These are phyloP conservation scores for Tachyglossus aculeatus DNA, from an alignment of 2,797 vertebrate genomes.

Conservation along the genomic window DNA sequence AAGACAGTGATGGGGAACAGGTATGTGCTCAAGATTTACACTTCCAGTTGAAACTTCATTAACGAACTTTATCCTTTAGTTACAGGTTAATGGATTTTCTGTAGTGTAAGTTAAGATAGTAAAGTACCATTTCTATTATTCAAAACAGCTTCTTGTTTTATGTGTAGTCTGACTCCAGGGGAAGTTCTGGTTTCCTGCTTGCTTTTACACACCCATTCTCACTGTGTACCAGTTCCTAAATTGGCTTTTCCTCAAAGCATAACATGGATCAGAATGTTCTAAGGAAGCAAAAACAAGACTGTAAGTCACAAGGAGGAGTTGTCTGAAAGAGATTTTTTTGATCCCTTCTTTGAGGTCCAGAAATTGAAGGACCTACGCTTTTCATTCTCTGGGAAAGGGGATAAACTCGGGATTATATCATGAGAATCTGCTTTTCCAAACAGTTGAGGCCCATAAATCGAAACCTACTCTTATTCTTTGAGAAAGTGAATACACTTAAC, in stretches of 20 bases:
- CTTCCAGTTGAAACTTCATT: too few species aligned
- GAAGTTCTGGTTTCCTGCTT: neutral
- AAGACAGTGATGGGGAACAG: conserved; percentile 97
- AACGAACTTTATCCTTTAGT: too few species aligned
- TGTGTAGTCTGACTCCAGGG: neutral
- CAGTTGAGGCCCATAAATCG: too few species aligned
- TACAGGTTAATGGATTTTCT: conserved; percentile 1
- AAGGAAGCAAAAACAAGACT: neutral
- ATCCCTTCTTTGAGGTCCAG: fast-evolving
- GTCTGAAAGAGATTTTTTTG: conserved; percentile 1
- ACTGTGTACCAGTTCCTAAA: neutral
- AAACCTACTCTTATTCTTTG: too few species aligned
- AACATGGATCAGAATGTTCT: neutral
- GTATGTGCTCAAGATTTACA: conserved; percentile 63
- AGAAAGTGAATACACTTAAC: too few species aligned
- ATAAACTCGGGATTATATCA: too few species aligned
- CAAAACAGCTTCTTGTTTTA: neutral
- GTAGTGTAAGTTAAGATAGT: conserved; percentile 3
- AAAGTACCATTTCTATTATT: neutral
- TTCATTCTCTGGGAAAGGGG: neutral
- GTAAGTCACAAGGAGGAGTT: conserved; percentile 1
- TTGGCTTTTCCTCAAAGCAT: conserved; percentile 5
- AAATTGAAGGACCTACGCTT: neutral
- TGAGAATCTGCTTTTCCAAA: too few species aligned
- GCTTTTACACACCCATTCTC: neutral